Evolutionary conservation across 2,797 vertebrate genomes (phyloP).

Genomic region (Coluber constrictor): DNA sequence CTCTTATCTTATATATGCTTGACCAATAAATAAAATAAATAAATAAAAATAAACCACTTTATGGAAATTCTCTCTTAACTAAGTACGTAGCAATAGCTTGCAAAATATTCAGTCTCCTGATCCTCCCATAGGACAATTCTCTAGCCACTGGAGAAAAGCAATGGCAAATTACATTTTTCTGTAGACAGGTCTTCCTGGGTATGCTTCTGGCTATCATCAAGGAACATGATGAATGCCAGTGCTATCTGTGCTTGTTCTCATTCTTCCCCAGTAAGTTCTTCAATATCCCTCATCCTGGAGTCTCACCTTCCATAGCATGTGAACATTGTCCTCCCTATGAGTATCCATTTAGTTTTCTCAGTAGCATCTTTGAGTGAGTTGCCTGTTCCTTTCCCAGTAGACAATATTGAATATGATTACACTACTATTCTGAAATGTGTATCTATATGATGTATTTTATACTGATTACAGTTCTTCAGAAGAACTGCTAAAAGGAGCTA

Average conservation of each 20-base stretch:
- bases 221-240: not conserved
- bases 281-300: not conserved
- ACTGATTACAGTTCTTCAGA: not conserved
- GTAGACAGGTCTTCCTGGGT: not conserved
- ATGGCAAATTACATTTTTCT: not conserved
- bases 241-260: not conserved
- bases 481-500: not conserved
- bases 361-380: not conserved
- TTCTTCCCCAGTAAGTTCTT: not conserved
- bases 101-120: not conserved
- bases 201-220: not conserved
- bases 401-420: not conserved
- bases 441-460: not conserved
- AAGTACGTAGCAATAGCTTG: not conserved
- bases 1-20: too few species aligned
- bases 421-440: not conserved
- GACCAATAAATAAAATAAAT: too few species aligned
- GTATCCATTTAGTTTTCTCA: not conserved
- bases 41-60: not conserved
- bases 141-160: not conserved
- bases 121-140: not conserved
- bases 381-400: not conserved
- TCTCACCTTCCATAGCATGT: not conserved
- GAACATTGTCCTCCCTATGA: not conserved
- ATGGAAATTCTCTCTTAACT: not conserved